Conservation (phyloP, 2,113 vertebrate species). For the Otis tarda region DNA sequence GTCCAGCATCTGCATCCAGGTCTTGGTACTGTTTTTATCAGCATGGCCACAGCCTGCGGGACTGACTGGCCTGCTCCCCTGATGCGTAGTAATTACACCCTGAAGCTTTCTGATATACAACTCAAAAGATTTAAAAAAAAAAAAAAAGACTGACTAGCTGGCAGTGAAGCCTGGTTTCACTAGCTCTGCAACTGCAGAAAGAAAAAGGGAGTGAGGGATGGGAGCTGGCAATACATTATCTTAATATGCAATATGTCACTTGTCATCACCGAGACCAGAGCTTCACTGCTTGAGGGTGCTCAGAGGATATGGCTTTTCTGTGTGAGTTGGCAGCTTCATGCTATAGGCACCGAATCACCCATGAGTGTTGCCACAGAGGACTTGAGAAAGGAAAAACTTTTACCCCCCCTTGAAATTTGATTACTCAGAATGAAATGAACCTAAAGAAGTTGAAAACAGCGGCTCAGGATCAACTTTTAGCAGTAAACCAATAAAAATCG, state of each 20-base stretch:
- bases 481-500: not conserved
- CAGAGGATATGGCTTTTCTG: not conserved
- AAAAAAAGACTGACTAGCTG: not conserved
- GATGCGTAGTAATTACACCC: not conserved
- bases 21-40: not conserved
- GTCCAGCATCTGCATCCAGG: not conserved
- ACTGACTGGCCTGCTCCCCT: not conserved
- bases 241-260: not conserved
- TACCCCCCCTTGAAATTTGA: not conserved
- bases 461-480: not conserved
- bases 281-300: not conserved
- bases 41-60: too few species aligned
- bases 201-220: not conserved
- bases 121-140: not conserved
- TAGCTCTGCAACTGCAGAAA: not conserved
- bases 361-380: not conserved
- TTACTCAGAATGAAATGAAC: not conserved
- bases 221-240: not conserved
- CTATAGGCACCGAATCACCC: not conserved
- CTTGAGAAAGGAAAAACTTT: not conserved
- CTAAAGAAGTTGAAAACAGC: not conserved
- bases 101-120: not conserved
- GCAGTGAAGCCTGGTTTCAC: not conserved
- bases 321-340: not conserved
- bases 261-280: not conserved